Conservation (phyloP, 64 coral and sea anemone genomes). For the Hydrozoanthus tunicans region DNA sequence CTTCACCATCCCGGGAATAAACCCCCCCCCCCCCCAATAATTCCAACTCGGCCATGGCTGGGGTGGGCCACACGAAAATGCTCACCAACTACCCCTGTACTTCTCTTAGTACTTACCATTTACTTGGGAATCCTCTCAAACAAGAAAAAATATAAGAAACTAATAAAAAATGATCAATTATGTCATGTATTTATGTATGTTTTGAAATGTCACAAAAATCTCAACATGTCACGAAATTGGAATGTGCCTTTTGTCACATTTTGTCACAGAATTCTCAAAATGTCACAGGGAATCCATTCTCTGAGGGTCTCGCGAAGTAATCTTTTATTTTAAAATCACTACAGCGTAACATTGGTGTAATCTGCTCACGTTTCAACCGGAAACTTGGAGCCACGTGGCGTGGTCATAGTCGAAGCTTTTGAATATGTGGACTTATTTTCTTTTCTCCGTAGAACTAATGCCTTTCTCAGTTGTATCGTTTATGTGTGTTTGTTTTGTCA, state of each 20-base stretch:
- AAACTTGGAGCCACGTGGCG: no score
- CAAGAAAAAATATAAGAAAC: constrained; percentile 66
- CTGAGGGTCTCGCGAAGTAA: no score
- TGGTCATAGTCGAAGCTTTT: no score
- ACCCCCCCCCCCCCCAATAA: constrained; percentile 6
- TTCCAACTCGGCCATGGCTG: constrained; percentile 52
- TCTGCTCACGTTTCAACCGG: no score
- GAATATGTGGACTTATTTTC: no score
- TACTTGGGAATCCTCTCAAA: constrained; percentile 63
- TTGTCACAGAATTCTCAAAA: no score
- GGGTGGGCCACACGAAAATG: constrained; percentile 58
- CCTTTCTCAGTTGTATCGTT: no score
- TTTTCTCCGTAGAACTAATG: no score
- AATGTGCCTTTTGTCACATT: not conserved
- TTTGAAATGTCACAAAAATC: constrained; percentile 59
- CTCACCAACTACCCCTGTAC: constrained; percentile 62
- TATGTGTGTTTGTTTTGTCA: no score
- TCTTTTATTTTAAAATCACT: no score
- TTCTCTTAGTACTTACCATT: constrained; percentile 66
- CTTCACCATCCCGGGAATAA: constrained; percentile 1
- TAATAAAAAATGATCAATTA: constrained; percentile 63
- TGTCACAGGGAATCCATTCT: no score
- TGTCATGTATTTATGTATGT: constrained; percentile 58
- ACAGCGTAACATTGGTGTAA: no score
- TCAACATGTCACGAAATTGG: constrained; percentile 54